phyloP scores from a whole-genome alignment of 2,888 invertebrate genomes.

The Andrena chrysosceles region DNA sequence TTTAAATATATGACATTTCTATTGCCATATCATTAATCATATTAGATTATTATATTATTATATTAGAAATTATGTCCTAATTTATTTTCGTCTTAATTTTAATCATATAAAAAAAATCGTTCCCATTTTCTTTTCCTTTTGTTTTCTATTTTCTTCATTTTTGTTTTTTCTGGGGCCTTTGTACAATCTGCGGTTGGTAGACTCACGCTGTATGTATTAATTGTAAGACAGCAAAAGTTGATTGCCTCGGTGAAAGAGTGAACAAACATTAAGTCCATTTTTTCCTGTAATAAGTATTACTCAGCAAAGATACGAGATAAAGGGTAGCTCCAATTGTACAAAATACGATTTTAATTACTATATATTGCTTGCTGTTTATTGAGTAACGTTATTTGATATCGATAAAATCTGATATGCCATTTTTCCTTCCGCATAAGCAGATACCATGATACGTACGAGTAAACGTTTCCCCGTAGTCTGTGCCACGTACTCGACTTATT shows the following conservation, averaged over 20 bases:
- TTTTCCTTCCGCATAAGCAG: background rate
- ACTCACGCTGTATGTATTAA: too few relatives aligned
- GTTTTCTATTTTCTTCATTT: too few relatives aligned
- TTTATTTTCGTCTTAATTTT: too few relatives aligned
- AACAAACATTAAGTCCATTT: background rate
- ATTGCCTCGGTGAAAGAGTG: background rate
- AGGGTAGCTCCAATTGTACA: background rate
- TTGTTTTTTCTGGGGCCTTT: too few relatives aligned
- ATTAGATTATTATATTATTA: too few relatives aligned
- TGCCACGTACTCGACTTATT: constrained; percentile 11
- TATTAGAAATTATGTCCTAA: too few relatives aligned
- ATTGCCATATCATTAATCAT: too few relatives aligned
- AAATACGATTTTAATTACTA: background rate
- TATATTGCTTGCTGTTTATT: constrained; percentile 17
- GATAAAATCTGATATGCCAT: constrained; percentile 26
- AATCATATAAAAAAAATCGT: too few relatives aligned
- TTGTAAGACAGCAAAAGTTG: too few relatives aligned
- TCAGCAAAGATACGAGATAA: background rate
- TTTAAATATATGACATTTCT: too few relatives aligned
- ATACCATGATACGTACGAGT: background rate
- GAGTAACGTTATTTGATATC: constrained; percentile 5
- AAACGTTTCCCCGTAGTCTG: constrained; percentile 31
- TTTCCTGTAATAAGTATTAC: background rate
- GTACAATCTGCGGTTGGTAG: too few relatives aligned
- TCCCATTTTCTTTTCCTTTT: too few relatives aligned